Evolutionary conservation across 2,797 vertebrate species (phyloP).

Genomic region (Pogoniulus pusillus): DNA sequence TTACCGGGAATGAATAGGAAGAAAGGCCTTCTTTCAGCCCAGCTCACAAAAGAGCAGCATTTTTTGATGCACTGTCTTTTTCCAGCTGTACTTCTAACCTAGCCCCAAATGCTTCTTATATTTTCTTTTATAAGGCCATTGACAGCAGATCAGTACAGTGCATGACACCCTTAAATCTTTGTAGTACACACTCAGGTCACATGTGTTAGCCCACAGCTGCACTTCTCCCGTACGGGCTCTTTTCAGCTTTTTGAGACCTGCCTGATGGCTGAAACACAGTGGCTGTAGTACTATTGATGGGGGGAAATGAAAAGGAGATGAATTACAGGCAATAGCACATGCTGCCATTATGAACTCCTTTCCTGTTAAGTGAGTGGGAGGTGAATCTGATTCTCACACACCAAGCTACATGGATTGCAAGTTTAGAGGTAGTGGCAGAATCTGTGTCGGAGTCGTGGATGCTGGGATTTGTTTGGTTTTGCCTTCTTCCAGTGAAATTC

Average conservation of each 20-base stretch:
- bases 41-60: background rate
- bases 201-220: background rate
- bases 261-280: background rate
- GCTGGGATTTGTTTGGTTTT: background rate
- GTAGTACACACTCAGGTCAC: background rate
- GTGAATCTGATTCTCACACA: conserved; percentile 4
- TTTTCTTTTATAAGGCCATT: background rate
- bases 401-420: background rate
- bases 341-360: background rate
- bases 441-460: background rate
- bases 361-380: background rate
- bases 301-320: background rate
- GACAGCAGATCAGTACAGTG: background rate
- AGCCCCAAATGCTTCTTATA: background rate
- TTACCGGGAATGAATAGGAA: background rate
- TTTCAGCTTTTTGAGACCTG: background rate
- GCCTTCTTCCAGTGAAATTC: background rate
- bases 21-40: background rate
- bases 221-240: background rate
- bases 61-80: background rate
- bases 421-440: background rate
- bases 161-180: background rate
- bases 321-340: background rate
- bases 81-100: background rate
- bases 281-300: background rate